phyloP scores from a whole-genome alignment of 2,113 vertebrate genomes.

The Mobula hypostoma region DNA sequence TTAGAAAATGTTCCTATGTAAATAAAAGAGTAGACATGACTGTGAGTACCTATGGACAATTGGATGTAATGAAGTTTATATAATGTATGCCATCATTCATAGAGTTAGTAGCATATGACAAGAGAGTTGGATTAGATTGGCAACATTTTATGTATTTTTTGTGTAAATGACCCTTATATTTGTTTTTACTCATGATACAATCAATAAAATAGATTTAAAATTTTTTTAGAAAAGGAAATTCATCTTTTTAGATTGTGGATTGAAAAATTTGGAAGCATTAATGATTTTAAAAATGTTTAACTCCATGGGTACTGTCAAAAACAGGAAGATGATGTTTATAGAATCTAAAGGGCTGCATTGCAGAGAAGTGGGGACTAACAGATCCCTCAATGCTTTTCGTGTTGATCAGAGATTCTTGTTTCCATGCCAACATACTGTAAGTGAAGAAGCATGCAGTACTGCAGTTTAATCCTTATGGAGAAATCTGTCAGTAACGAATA shows the following conservation, averaged over 20 bases:
- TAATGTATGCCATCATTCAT: constrained; percentile 11
- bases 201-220: neutral
- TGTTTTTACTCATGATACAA: neutral
- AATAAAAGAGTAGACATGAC: neutral
- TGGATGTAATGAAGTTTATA: constrained; percentile 20
- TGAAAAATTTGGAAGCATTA: constrained; percentile 45
- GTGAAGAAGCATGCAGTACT: constrained; percentile 51
- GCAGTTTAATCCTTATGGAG: constrained; percentile 51
- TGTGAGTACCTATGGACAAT: neutral
- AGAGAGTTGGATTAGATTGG: neutral
- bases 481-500: constrained; percentile 44
- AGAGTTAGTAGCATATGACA: neutral
- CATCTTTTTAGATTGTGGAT: constrained; percentile 36
- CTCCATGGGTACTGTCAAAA: constrained; percentile 42
- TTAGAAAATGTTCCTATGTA: neutral
- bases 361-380: constrained; percentile 42
- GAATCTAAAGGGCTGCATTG: constrained; percentile 29
- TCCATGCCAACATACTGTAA: constrained; percentile 51
- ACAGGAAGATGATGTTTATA: constrained; percentile 47
- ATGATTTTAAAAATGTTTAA: constrained; percentile 43
- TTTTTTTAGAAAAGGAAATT: neutral
- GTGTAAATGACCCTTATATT: neutral
- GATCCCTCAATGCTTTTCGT: constrained; percentile 51
- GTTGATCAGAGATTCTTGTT: constrained; percentile 52
- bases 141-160: neutral